Evolutionary conservation across 1,140 invertebrate genomes (phyloP).

Genomic region (Platyscapa corneri): DNA sequence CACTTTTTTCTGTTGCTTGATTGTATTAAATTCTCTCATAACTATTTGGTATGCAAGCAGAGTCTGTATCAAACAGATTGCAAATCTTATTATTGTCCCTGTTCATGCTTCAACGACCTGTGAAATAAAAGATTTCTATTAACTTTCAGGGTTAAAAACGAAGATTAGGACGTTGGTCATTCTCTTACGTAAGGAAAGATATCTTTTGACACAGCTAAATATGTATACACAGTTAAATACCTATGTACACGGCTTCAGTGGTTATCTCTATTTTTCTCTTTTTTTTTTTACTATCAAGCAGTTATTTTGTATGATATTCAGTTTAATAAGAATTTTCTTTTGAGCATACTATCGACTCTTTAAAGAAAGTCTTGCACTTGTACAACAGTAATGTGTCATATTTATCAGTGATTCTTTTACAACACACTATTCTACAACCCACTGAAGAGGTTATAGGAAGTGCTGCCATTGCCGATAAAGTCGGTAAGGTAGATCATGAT

Average conservation of each 20-base stretch:
- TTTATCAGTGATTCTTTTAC: neutral
- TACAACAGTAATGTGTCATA: neutral
- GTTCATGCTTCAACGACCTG: neutral
- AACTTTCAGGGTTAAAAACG: constrained; percentile 34
- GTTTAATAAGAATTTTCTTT: neutral
- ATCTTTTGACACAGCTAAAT: constrained; percentile 2
- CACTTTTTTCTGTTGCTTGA: neutral
- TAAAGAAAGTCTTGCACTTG: neutral
- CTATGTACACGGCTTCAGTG: no score
- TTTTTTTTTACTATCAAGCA: neutral
- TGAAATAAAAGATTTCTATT: constrained; percentile 3
- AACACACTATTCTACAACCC: neutral
- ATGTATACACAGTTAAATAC: neutral
- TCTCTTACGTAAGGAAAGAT: constrained; percentile 30
- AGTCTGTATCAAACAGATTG: neutral
- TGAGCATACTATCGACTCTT: no score
- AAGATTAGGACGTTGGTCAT: neutral
- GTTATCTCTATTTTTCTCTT: neutral
- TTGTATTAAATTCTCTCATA: neutral
- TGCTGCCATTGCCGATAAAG: constrained; percentile 22
- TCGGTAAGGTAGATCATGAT: neutral
- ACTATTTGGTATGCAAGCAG: neutral
- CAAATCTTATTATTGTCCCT: neutral
- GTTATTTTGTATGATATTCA: neutral
- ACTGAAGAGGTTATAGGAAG: constrained; percentile 15